phyloP scores from a whole-genome alignment of 2,113 vertebrate species.

The Grallaria varia region DNA sequence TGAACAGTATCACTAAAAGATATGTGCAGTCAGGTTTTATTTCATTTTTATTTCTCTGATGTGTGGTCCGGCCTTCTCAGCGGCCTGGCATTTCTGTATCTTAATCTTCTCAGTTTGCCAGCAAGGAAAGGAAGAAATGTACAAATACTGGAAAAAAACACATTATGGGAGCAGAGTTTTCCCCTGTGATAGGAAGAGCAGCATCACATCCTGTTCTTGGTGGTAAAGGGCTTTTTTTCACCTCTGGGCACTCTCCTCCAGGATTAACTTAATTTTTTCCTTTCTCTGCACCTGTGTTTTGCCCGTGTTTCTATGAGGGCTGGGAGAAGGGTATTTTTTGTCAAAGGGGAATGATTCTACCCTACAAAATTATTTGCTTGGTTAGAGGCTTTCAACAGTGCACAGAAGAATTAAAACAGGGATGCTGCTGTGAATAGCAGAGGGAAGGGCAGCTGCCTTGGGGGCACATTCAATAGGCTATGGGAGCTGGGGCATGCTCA shows the following conservation, averaged over 20 bases:
- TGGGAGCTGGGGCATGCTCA: background rate
- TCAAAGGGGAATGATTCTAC: background rate
- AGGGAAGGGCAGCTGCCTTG: background rate
- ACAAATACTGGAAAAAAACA: background rate
- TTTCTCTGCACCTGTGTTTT: slow-evolving; percentile 13
- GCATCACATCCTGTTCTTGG: accelerated
- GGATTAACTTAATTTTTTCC: slow-evolving; percentile 15
- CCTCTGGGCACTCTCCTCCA: background rate
- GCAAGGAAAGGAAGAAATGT: background rate
- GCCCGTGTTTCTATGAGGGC: background rate
- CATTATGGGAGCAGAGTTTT: background rate
- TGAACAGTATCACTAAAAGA: slow-evolving; percentile 41
- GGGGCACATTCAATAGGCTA: background rate
- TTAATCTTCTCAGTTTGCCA: slow-evolving; percentile 3
- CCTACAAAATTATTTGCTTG: background rate
- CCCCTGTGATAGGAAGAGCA: background rate
- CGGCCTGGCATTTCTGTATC: slow-evolving; percentile 35
- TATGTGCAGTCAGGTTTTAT: background rate
- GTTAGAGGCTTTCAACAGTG: background rate
- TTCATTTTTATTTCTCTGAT: slow-evolving; percentile 28
- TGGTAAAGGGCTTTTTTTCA: background rate
- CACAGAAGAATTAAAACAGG: background rate
- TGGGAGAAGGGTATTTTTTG: background rate
- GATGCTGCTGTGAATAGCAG: background rate
- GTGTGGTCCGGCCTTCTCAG: background rate